Base-by-base conservation (phyloP, 2,888 invertebrate genomes). In the Scelioninae gen. 2 region DNA sequence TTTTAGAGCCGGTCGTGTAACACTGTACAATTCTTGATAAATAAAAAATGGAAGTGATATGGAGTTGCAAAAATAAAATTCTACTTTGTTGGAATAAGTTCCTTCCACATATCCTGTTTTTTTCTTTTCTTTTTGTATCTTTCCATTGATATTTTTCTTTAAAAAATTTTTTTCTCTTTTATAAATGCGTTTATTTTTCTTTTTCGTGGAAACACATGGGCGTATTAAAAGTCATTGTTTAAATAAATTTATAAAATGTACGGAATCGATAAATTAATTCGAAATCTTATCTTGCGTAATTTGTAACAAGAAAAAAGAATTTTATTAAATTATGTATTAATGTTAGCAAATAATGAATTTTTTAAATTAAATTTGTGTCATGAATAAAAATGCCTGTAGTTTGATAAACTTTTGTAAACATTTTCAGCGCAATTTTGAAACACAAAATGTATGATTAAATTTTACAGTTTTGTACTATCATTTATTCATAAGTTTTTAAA, bases 21-120 rank as follows among this genome's bases (percentile, higher is more conserved):
- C 48, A 61, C 31, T 74, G 74, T 74, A 75, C 60, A 74, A 68
- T 64, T 75, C 68, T 72, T 68, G 68, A 69, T 60, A 64, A 72
- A 75, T 68, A 68, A 73, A 73, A 50, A 61, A 67, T 73, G 67
- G 50, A 67, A 67, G 60, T 65, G 58, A 64, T 64, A 65, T 19
- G 64, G 41, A 71, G 65, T 65, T 71, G 39, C 70, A 71, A 43
- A 58, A 53, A 48, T 41, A n/a, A 58, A 19, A 61, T 45, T 52
- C 48, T 31, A 13, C 37, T 53, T 72, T 72, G 60, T 67, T 72
- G 41, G 65, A 64, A 72, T 65, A 5, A 64, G 52, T 64, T 58
- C 31, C 63, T 63, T 43, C 50, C 50, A 63, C 39, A 52, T 28
- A 43, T 63, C 46, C 35, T 68, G n/a, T 45, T 33, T 46, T 48